Conservation (phyloP, 2,113 vertebrate genomes). For the Dolichotis patagonum region DNA sequence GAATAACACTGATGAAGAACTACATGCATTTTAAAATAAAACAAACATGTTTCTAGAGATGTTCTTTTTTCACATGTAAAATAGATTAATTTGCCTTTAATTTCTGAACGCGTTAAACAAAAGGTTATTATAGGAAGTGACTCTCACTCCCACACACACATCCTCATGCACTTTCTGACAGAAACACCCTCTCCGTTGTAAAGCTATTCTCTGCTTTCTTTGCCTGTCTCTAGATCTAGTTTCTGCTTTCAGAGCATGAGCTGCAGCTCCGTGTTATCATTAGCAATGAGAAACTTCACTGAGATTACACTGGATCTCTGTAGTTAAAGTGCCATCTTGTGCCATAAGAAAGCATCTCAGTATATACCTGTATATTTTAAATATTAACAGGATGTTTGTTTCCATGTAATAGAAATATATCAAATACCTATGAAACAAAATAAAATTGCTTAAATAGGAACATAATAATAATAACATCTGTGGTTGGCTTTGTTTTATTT, state of each 20-base stretch:
- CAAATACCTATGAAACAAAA: neutral
- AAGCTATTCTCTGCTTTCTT: neutral
- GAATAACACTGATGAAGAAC: neutral
- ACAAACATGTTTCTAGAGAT: neutral
- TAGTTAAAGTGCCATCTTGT: slow-evolving; percentile 87
- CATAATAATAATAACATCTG: slow-evolving; percentile 13
- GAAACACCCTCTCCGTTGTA: neutral
- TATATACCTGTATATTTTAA: neutral
- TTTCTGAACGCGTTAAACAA: slow-evolving; percentile 1
- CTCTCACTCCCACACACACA: neutral
- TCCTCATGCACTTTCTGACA: accelerated
- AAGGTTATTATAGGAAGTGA: neutral
- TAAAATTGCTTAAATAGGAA: slow-evolving; percentile 7
- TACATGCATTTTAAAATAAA: slow-evolving; percentile 27
- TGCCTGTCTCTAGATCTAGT: neutral
- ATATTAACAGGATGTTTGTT: neutral
- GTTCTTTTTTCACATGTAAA: neutral
- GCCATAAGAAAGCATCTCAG: slow-evolving; percentile 74
- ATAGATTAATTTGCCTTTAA: neutral
- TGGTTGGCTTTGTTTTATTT: neutral
- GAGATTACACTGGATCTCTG: slow-evolving; percentile 46
- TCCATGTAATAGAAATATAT: neutral
- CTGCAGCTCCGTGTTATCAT: neutral
- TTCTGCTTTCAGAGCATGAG: slow-evolving; percentile 41
- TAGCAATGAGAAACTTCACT: neutral